Evolutionary conservation across 1,140 invertebrate species (phyloP).

Genomic region (Sarcophaga peregrina): DNA sequence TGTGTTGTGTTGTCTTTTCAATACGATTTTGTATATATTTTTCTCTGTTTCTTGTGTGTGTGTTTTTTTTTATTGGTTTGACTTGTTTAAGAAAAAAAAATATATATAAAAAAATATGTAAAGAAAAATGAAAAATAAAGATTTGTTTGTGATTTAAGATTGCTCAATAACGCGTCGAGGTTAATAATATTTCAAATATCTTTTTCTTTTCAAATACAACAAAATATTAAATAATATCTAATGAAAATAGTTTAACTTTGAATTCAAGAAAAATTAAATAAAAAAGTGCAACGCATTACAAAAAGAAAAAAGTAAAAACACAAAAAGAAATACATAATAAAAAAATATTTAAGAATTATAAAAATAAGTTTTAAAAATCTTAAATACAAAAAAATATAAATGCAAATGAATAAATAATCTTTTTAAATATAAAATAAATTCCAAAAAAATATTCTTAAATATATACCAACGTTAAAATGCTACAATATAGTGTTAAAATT

Average conservation of each 20-base stretch:
- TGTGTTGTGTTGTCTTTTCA: too few species aligned
- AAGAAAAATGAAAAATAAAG: background rate
- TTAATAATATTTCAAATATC: constrained; percentile 41
- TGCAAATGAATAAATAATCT: background rate
- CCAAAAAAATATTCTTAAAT: too few species aligned
- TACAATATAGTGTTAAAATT: too few species aligned
- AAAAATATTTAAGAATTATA: background rate
- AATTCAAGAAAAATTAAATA: background rate
- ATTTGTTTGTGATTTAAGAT: constrained; percentile 27
- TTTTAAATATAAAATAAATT: too few species aligned
- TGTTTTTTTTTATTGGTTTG: background rate
- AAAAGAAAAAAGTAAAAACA: background rate
- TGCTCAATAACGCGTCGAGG: constrained; percentile 46
- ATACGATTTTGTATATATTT: too few species aligned
- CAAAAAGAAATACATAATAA: background rate
- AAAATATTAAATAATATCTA: background rate
- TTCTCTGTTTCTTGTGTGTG: background rate
- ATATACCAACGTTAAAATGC: too few species aligned
- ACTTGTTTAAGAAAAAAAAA: constrained; percentile 33
- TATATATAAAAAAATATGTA: background rate
- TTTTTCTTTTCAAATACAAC: background rate
- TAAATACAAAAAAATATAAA: background rate
- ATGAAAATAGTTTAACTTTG: background rate
- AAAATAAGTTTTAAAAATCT: background rate
- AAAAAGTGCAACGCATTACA: background rate